Base-by-base conservation (phyloP, 2,797 vertebrate genomes). In the Lateolabrax maculatus region DNA sequence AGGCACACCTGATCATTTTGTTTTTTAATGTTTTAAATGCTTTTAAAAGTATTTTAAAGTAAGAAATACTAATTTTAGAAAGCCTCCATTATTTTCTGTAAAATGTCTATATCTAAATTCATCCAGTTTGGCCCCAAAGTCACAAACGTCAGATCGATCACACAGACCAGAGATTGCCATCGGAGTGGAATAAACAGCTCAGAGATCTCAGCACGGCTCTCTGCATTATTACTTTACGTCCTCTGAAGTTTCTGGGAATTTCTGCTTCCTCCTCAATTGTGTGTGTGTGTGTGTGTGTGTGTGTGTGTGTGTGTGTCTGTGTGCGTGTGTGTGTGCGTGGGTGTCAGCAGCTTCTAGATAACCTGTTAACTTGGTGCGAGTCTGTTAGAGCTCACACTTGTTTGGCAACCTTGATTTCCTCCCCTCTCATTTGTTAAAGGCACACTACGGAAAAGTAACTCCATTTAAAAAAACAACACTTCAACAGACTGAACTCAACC, bases 381-480 rank as follows among this genome's bases (percentile, higher is more conserved):
- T 41, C 15, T 56, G 23, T 44, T 37, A 46, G 43, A 68, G 23
- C 25, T 63, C 56, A 7, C 9, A 76, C 36, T 21, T 65, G 53
- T 65, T 70, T 65, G 37, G 60, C 27, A 49, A 27, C 39, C 57
- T 52, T 79, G 43, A 71, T 52, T 79, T 15, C 1, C 43, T 64
- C 25, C 11, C 31, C 23, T 39, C 19, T 70, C 43, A 36, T 52
- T 70, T 57, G n/a, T 43, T 43, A 18, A 51, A 52, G 43, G n/a
- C 8, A 13, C 25, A 29, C 5, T 53, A 76, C 52, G 55, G 44
- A 31, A 68, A 55, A 58, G 51, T 68, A 69, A 80, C 31, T 63
- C 36, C 72, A 69, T 62, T 74, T 36, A 44, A 66, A 37, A 70
- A 23, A 43, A 61, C 6, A 9, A 49, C 65, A 66, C 48, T 46